These are phyloP conservation scores for Stictocephala bisonia DNA, from an alignment of 2,888 invertebrate genomes.

Conservation along the genomic window DNA sequence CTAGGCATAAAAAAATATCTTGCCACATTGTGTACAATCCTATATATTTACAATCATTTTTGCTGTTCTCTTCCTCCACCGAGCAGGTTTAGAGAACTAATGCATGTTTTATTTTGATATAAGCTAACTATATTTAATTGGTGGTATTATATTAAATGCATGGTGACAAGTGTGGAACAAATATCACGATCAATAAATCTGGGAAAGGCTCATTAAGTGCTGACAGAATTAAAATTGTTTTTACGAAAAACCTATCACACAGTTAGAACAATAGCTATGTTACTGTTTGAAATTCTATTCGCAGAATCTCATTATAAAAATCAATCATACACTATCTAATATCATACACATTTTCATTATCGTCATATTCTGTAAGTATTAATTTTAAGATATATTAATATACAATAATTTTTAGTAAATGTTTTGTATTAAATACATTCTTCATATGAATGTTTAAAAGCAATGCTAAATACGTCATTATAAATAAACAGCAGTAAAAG, in stretches of 20 bases:
- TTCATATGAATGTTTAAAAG: conserved; percentile 25
- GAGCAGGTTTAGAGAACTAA: no score
- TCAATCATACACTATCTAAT: conserved; percentile 27
- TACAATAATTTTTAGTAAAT: conserved; percentile 18
- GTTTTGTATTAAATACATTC: conserved; percentile 20
- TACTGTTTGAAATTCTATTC: not conserved
- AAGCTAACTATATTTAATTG: no score
- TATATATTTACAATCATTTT: no score
- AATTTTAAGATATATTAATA: not conserved
- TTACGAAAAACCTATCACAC: not conserved
- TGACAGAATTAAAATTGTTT: not conserved
- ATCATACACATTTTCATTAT: conserved; percentile 27
- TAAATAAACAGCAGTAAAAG: conserved; percentile 36
- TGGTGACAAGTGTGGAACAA: conserved; percentile 10
- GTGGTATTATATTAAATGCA: not conserved
- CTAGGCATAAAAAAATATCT: no score
- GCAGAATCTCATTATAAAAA: not conserved
- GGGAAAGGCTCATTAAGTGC: not conserved
- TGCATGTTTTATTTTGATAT: no score
- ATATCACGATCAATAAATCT: not conserved
- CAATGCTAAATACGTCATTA: conserved; percentile 21
- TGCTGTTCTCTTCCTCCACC: no score
- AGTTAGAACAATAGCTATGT: not conserved
- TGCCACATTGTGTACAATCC: no score
- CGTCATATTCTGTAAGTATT: conserved; percentile 4